Evolutionary conservation across 1,140 invertebrate genomes (phyloP), one percentile per base, ranked within the genome.

Genomic region (Lamellibrachia luymesi): DNA sequence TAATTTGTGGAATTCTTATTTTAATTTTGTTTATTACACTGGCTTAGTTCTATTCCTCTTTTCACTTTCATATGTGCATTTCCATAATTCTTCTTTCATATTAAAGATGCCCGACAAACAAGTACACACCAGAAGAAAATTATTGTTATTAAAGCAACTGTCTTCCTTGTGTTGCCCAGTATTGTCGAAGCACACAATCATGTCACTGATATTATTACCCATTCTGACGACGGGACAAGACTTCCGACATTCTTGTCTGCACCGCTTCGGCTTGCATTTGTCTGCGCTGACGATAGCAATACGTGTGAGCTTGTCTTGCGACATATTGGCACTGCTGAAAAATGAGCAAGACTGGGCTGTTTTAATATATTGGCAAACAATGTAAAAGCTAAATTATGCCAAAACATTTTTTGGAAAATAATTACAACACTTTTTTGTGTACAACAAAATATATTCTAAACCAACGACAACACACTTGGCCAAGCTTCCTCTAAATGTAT

Each of bases 201-300:
- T 10, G 1, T 38, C 91, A 51, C 22, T 8, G 49, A 25, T 51
- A 4, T 80, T 38, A 92, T 50, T 56, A 95, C 99, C 99, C 98
- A 99, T 99, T 95, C 99, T 97, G 90, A 99, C 99, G 92, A 99
- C 99, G 8, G 99, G 99, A 97, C 99, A 99, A 90, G 98, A 98
- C 95, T 98, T 99, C 96, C 99, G 99, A 96, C 99, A 99, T 96
- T 99, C 99, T 97, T 99, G 99, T 92, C 98, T 97, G 97, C 99
- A 99, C 97, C 99, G 97, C 97, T 99, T 99, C 0, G 99, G 99
- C 96, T 99, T 99, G 97, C 99, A 99, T 95, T 99, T 99, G 97
- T 99, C 99, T 93, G 98, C 97, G 97, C 98, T 99, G 91, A 99
- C 99, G 95, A 99, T 99, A 93, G 99, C 99, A 96, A 99, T 99